Evolutionary conservation across 2,888 invertebrate genomes (phyloP).

Genomic region (Fissipunctia ypsillon): DNA sequence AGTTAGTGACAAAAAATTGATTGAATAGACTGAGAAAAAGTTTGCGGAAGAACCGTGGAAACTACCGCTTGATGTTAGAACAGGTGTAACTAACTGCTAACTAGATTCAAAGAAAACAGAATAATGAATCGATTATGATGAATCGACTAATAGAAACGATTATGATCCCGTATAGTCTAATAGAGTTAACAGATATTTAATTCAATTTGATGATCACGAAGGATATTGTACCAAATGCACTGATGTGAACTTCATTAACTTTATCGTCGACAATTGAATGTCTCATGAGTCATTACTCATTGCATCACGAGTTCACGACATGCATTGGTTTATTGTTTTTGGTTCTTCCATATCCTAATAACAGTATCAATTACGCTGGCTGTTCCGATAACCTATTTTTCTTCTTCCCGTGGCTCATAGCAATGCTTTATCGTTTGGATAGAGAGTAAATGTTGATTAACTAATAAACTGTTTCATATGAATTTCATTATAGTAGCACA

Average conservation of each 20-base stretch:
- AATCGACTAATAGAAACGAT: conserved; percentile 36
- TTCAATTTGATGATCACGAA: conserved; percentile 23
- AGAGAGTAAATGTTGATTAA: conserved; percentile 21
- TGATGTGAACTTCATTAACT: not conserved
- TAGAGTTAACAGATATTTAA: conserved; percentile 17
- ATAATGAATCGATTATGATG: conserved; percentile 42
- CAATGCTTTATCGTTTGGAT: conserved; percentile 2
- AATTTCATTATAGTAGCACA: not conserved
- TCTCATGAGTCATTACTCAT: not conserved
- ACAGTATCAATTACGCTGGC: conserved; percentile 13
- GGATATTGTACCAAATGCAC: conserved; percentile 1
- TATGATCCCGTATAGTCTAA: conserved; percentile 37
- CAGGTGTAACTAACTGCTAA: conserved; percentile 46
- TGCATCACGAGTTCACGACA: not conserved
- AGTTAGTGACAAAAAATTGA: conserved; percentile 62
- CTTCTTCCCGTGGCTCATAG: conserved; percentile 1
- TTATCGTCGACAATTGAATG: conserved; percentile 5
- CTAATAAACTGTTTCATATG: conserved; percentile 6
- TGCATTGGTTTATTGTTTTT: conserved; percentile 1
- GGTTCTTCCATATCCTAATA: conserved; percentile 11
- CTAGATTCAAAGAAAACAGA: conserved; percentile 38
- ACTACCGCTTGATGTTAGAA: conserved; percentile 59
- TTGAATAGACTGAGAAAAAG: conserved; percentile 61
- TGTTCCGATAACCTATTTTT: conserved; percentile 17
- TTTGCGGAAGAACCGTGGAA: conserved; percentile 63